These are phyloP conservation scores for Corbicula japonica DNA, from an alignment of 2,888 invertebrate genomes.

Conservation along the genomic window DNA sequence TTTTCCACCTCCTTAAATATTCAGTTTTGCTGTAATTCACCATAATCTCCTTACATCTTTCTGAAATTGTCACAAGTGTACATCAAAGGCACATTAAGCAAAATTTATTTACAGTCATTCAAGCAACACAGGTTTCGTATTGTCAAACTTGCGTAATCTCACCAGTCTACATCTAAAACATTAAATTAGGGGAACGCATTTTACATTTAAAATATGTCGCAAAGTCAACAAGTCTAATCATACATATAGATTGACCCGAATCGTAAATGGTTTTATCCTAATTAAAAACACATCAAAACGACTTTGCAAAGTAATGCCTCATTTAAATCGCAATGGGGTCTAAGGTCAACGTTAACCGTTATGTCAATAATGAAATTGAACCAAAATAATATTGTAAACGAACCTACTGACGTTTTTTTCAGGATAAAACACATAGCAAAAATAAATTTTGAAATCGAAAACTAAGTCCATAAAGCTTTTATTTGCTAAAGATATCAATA, in stretches of 20 bases:
- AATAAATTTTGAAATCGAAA: slow-evolving; percentile 11
- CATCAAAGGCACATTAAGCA: no score
- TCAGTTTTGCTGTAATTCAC: no score
- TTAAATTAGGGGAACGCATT: slow-evolving; percentile 13
- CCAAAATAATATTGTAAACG: neutral
- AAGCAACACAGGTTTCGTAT: no score
- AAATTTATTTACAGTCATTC: no score
- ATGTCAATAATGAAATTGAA: slow-evolving; percentile 5
- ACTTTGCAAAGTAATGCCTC: slow-evolving; percentile 8
- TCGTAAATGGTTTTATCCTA: slow-evolving; percentile 18
- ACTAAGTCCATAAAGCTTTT: slow-evolving; percentile 11
- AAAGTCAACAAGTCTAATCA: slow-evolving; percentile 7
- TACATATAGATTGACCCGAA: slow-evolving; percentile 11
- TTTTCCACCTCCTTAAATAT: no score
- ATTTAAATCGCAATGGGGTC: slow-evolving; percentile 11
- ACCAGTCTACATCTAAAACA: slow-evolving; percentile 10
- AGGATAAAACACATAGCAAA: slow-evolving; percentile 16
- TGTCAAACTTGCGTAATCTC: no score
- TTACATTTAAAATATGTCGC: slow-evolving; percentile 12
- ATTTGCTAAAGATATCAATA: slow-evolving; percentile 12
- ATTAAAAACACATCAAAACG: slow-evolving; percentile 17
- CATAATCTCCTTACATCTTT: no score
- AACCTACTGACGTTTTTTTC: slow-evolving; percentile 12
- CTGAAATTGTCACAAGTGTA: no score
- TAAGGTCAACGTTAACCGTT: neutral